Base-by-base conservation (phyloP, 2,888 invertebrate species). In the Spodoptera exigua region DNA sequence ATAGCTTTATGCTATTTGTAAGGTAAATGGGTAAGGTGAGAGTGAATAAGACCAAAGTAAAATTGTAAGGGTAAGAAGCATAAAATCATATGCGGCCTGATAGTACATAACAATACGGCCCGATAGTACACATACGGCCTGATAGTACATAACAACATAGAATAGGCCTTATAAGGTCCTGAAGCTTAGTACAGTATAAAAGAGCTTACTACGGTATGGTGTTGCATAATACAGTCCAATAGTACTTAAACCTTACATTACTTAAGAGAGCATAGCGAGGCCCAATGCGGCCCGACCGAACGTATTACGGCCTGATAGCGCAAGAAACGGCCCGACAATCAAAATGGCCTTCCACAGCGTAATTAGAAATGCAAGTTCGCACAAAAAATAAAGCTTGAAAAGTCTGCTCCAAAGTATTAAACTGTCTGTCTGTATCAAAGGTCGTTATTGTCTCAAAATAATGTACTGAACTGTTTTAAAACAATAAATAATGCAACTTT, bases 1-100 rank as follows among this genome's bases (percentile, higher is more conserved):
- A 54, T 55, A 58, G 41, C 46, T 47, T 34, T 0, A 36, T 4
- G 52, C 48, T 67, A 40, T 73, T 47, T 16, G 27, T 73, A 52
- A 54, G 61, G 34, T 35, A 35, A n/a, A 51, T 47, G 21, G 34
- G 48, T n/a, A 36, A 16, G 32, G 17, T 54, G 17, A 17, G 44
- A 41, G 55, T 69, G 36, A 52, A 68, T 55, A 51, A 9, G 3
- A 27, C 27, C 27, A 27, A 27, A 4, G 7, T 27, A 40, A 46
- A 39, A 51, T 32, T 4, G 27, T 9, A 27, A 4, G 7, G 9
- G 9, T 27, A 9, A 7, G 27, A 27, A 27, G 1, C 21, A 21
- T 21, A 21, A 21, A 5, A 27, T n/a, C n/a, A n/a, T n/a, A 39
- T 36, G 11, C 37, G 13, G 32, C 17, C 37, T 9, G 17, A 2